Conservation (phyloP, 2,888 invertebrate genomes). For the Phortica magna region DNA sequence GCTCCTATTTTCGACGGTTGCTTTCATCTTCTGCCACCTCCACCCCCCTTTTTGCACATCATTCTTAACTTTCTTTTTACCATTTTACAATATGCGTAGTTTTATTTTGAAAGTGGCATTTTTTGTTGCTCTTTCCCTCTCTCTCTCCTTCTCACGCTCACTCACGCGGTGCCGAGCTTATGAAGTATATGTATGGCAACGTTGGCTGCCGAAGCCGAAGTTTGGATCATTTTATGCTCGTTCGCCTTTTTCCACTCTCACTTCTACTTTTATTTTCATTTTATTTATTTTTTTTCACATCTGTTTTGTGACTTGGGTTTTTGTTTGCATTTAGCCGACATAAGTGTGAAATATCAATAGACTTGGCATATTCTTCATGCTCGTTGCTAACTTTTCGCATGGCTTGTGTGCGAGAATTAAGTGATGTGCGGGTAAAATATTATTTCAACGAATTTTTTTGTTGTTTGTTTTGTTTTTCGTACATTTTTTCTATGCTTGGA, state of each 20-base stretch:
- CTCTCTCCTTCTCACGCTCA: not conserved
- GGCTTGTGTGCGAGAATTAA: conserved; percentile 35
- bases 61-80: not conserved
- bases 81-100: conserved; percentile 14
- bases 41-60: conserved; percentile 6
- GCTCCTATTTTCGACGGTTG: conserved; percentile 36
- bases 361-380: conserved; percentile 28
- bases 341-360: conserved; percentile 48
- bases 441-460: conserved; percentile 33
- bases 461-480: conserved; percentile 16
- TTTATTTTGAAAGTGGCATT: conserved; percentile 6
- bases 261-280: not conserved
- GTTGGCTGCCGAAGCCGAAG: not conserved
- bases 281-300: conserved; percentile 1
- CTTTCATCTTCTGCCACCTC: not conserved
- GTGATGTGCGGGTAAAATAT: conserved; percentile 44
- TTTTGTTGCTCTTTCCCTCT: not conserved
- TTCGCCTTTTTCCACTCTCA: not conserved
- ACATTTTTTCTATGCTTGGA: conserved; percentile 26
- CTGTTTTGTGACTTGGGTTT: conserved; percentile 43
- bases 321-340: conserved; percentile 37
- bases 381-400: conserved; percentile 5
- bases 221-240: conserved; percentile 18
- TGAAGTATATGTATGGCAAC: not conserved
- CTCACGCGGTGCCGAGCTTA: not conserved